Conservation (phyloP, 2,888 invertebrate genomes). For the Caenorhabditis becei region DNA sequence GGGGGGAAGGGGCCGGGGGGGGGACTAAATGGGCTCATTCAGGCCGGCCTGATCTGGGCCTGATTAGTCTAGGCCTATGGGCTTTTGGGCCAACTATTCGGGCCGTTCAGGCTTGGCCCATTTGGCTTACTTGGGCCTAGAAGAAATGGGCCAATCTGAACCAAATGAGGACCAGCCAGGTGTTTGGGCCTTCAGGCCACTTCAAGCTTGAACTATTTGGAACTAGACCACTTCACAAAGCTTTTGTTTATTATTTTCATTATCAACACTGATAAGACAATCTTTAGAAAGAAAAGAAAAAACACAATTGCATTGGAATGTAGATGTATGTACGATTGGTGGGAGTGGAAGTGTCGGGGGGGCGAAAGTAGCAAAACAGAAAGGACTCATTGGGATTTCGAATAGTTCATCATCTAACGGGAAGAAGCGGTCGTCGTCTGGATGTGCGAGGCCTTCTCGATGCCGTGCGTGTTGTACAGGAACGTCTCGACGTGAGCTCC, state of each 20-base stretch:
- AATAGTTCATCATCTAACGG: conserved; percentile 22
- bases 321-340: conserved; percentile 33
- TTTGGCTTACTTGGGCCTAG: too few species aligned
- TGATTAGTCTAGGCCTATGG: too few species aligned
- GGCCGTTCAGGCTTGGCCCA: too few species aligned
- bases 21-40: background rate
- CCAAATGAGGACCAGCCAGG: too few species aligned
- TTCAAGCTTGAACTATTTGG: too few species aligned
- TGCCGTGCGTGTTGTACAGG: conserved; percentile 76
- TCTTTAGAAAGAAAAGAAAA: background rate
- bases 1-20: background rate
- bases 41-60: too few species aligned
- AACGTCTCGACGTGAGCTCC: conserved; percentile 78
- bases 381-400: conserved; percentile 37
- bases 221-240: too few species aligned
- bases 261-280: background rate
- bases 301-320: conserved; percentile 48
- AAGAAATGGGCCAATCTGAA: too few species aligned
- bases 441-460: conserved; percentile 55
- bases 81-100: too few species aligned
- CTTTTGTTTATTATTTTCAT: too few species aligned
- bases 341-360: conserved; percentile 1
- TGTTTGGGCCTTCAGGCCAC: too few species aligned
- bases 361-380: conserved; percentile 1
- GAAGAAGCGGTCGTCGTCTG: conserved; percentile 51